These are phyloP conservation scores for Podarcis cretensis DNA, from an alignment of 2,113 vertebrate genomes.

Conservation along the genomic window DNA sequence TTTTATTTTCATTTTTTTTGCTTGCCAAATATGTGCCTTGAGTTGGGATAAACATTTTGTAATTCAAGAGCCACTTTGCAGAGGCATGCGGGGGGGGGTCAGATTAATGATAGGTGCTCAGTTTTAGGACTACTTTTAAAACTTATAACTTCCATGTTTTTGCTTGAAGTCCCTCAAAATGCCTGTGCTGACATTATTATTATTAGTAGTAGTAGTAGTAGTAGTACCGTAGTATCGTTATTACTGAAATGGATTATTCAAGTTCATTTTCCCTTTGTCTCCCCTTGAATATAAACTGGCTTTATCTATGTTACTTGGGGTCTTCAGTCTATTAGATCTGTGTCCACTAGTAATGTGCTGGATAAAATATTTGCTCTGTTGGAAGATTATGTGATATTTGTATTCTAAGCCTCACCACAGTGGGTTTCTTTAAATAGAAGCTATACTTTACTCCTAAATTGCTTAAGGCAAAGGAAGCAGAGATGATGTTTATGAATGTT, in stretches of 20 bases:
- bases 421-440: conserved; percentile 89
- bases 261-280: neutral
- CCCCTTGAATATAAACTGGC: neutral
- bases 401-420: conserved; percentile 78
- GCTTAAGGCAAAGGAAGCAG: conserved; percentile 79
- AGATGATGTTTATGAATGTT: conserved; percentile 81
- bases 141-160: too few relatives aligned
- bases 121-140: neutral
- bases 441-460: conserved; percentile 80
- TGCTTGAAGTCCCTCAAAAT: neutral
- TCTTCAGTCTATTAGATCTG: conserved; percentile 58
- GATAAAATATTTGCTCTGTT: conserved; percentile 74
- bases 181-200: neutral
- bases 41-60: neutral
- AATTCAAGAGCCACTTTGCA: neutral
- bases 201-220: too few relatives aligned
- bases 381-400: conserved; percentile 78
- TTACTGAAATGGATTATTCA: conserved; percentile 47
- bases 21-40: neutral
- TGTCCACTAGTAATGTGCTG: conserved; percentile 70
- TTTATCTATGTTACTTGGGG: conserved; percentile 43
- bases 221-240: neutral
- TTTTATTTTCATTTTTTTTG: neutral
- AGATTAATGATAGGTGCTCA: conserved; percentile 8
- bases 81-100: accelerated